A percentile compares a stretch with the other conserved stretches of the same genome.
Conservation (phyloP, 2,113 vertebrate species). For the Saccopteryx leptura region DNA sequence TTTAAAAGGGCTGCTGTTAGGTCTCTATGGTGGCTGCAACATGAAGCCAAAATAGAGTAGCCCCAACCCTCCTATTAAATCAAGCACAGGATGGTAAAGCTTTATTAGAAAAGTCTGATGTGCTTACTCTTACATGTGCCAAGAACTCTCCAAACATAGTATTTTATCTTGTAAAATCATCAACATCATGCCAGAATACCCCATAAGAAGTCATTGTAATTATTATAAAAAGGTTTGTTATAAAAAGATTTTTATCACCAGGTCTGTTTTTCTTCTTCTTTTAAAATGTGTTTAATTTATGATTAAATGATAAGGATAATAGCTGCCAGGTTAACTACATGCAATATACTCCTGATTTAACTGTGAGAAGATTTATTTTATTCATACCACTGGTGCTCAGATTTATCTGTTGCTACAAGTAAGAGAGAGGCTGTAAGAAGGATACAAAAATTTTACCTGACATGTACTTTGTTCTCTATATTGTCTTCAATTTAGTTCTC, state of each 20-base stretch:
- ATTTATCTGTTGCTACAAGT: not conserved
- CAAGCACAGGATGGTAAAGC: not conserved
- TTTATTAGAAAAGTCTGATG: not conserved
- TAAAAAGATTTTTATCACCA: not conserved
- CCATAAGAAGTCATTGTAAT: constrained; percentile 6
- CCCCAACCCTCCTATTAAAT: not conserved
- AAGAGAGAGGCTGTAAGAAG: not conserved
- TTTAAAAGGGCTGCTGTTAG: not conserved
- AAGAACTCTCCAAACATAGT: not conserved
- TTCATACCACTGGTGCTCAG: not conserved
- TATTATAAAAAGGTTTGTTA: not conserved
- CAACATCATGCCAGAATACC: not conserved
- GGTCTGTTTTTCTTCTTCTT: not conserved
- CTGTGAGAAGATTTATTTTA: constrained; percentile 6
- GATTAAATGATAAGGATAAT: constrained; percentile 1
- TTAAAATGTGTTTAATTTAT: not conserved
- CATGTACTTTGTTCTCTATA: not conserved
- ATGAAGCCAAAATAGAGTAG: not conserved
- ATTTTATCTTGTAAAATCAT: constrained; percentile 42
- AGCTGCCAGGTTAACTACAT: not conserved
- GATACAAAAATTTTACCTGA: not conserved
- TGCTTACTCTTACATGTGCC: not conserved
- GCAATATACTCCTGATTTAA: not conserved
- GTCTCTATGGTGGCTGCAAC: not conserved
- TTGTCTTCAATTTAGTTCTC: not conserved